Evolutionary conservation across 2,888 invertebrate species (phyloP).

Genomic region (Campoplex nolae): DNA sequence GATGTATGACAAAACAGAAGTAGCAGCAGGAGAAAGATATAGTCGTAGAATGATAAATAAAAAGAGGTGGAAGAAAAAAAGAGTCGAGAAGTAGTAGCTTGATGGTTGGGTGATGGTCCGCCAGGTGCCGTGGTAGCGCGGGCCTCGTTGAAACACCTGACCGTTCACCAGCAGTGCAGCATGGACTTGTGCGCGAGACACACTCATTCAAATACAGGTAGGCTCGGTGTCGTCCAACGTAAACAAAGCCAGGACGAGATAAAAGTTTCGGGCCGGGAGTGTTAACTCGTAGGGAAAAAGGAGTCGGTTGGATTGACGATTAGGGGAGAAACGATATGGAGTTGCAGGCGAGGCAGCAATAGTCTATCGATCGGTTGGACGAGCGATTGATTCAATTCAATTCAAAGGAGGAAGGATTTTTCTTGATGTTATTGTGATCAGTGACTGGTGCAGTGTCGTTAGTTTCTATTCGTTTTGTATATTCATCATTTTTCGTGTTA

Average conservation of each 20-base stretch:
- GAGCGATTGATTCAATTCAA: neutral
- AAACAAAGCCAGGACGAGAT: constrained; percentile 58
- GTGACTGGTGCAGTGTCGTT: neutral
- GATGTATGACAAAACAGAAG: neutral
- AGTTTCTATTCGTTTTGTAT: neutral
- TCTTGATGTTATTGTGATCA: neutral
- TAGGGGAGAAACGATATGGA: neutral
- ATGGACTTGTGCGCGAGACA: constrained; percentile 81
- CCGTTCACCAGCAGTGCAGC: constrained; percentile 79
- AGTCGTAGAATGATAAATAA: constrained; percentile 19
- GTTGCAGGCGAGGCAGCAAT: neutral
- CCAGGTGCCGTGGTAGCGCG: constrained; percentile 76
- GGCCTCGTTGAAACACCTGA: constrained; percentile 82
- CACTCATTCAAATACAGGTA: constrained; percentile 79
- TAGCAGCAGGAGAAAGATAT: neutral
- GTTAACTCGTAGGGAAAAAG: neutral
- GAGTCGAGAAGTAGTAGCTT: neutral
- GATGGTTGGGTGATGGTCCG: constrained; percentile 70
- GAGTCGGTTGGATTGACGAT: neutral
- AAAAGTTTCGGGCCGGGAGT: neutral
- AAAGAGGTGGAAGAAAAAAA: constrained; percentile 27
- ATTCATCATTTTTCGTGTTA: neutral
- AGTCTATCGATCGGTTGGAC: no score
- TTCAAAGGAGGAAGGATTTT: neutral
- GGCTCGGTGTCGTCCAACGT: constrained; percentile 67